A percentile compares a stretch with the other conserved stretches of the same genome.
phyloP scores from a whole-genome alignment of 2,888 invertebrate species.

The Coremacera marginata region DNA sequence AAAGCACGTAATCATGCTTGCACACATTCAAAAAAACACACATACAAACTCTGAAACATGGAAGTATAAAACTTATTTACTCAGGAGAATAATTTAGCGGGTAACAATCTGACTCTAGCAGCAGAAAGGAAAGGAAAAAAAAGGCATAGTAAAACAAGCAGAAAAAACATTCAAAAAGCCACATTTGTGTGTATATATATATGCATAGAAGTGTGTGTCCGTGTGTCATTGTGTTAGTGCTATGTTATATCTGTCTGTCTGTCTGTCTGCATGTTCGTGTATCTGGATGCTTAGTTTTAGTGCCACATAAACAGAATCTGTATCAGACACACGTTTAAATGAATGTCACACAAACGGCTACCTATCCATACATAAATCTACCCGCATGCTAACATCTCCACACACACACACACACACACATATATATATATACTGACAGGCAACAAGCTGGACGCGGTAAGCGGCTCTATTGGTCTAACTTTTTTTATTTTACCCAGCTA shows the following conservation, averaged over 20 bases:
- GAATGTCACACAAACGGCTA: conserved; percentile 1
- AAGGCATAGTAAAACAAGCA: too few species aligned
- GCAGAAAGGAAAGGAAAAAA: not conserved
- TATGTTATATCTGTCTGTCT: not conserved
- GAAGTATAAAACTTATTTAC: conserved; percentile 21
- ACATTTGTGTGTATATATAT: not conserved
- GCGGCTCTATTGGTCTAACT: too few species aligned
- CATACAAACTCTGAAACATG: not conserved
- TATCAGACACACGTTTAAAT: conserved; percentile 23
- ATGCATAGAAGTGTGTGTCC: not conserved
- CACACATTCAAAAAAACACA: not conserved
- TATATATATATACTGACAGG: not conserved
- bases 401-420: not conserved
- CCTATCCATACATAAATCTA: not conserved
- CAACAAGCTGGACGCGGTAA: not conserved
- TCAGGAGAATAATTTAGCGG: conserved; percentile 27
- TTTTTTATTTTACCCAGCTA: not conserved
- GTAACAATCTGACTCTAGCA: not conserved
- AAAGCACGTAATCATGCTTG: not conserved
- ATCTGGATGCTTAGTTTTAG: not conserved
- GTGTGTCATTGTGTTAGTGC: not conserved
- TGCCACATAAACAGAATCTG: conserved; percentile 25
- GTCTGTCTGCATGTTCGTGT: not conserved
- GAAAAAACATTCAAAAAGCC: too few species aligned
- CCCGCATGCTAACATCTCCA: not conserved